These are phyloP conservation scores for Leucania comma DNA, from an alignment of 2,888 invertebrate genomes.

Conservation along the genomic window DNA sequence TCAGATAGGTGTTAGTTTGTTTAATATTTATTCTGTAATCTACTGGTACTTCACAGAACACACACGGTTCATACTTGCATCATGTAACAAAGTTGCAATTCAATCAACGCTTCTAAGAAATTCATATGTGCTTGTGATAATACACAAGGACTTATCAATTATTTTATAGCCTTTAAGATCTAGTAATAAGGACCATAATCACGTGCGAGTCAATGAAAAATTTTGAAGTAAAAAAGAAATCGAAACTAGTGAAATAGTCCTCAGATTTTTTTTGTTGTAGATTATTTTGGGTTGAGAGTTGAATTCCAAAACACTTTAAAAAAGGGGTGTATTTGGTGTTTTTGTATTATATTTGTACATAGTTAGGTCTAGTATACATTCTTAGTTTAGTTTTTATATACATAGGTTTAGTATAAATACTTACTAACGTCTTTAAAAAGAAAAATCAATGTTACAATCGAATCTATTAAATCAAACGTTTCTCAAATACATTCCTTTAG, in stretches of 20 bases:
- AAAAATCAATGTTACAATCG: too few species aligned
- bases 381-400: too few species aligned
- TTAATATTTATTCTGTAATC: slow-evolving; percentile 12
- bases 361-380: too few species aligned
- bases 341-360: too few species aligned
- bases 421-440: too few species aligned
- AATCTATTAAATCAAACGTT: too few species aligned
- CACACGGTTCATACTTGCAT: not conserved
- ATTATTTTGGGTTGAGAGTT: too few species aligned
- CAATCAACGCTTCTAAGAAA: slow-evolving; percentile 31
- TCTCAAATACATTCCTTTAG: too few species aligned
- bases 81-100: slow-evolving; percentile 45
- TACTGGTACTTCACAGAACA: slow-evolving; percentile 40
- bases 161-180: not conserved
- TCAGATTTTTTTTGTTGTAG: not conserved
- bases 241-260: too few species aligned
- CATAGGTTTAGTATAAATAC: too few species aligned
- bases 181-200: slow-evolving; percentile 16
- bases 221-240: not conserved
- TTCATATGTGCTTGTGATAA: slow-evolving; percentile 16
- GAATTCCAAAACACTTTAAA: too few species aligned
- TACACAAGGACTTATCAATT: slow-evolving; percentile 14
- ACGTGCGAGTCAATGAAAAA: not conserved
- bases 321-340: too few species aligned
- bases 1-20: slow-evolving; percentile 8